Base-by-base conservation (phyloP, 2,797 vertebrate species). In the Nyctalus aviator region DNA sequence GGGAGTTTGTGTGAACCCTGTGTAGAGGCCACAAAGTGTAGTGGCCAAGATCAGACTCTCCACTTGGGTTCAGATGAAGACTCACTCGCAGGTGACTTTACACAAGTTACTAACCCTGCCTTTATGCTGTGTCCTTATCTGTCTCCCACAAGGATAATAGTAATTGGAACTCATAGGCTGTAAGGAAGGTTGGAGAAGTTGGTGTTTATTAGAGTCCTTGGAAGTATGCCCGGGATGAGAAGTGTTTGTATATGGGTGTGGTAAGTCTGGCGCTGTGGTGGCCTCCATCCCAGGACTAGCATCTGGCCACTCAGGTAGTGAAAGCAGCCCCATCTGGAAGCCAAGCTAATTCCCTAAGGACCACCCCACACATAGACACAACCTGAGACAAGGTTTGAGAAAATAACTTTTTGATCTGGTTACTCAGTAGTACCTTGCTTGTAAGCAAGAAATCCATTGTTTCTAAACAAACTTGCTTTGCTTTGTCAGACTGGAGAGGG, bases 391-490 rank as follows among this genome's bases (percentile, higher is more conserved):
- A 68, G 17, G 66, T 18, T 17, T 53, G 11, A 93, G 62, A 46
- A 88, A 77, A 41, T 18, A 2, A 18, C 5, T 35, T 68, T 73
- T 76, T 69, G 8, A 41, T 85, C 48, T 71, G 9, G 53, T 71
- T 79, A 78, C 50, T 57, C 76, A 71, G 32, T 68, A 55, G 15
- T 78, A 77, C 69, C 66, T 79, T 84, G 13, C 69, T 89, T 68
- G 48, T 91, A 91, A 84, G 46, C 21, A 76, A 82, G 64, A 6
- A 86, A 64, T 59, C 27, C 37, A 23, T 37, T 81, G 46, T 95
- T 81, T 84, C 64, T 87, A 88, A 89, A 76, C 8, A 83, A 84
- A 72, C 8, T 27, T 64, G 91, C 66, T 66, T 85, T 92, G 44
- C 41, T 87, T 66, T 79, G 23, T 57, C 25, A 78, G n/a, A 20